These are phyloP conservation scores for Porites rus DNA, from an alignment of 92 coral and sea anemone genomes.

Conservation along the genomic window DNA sequence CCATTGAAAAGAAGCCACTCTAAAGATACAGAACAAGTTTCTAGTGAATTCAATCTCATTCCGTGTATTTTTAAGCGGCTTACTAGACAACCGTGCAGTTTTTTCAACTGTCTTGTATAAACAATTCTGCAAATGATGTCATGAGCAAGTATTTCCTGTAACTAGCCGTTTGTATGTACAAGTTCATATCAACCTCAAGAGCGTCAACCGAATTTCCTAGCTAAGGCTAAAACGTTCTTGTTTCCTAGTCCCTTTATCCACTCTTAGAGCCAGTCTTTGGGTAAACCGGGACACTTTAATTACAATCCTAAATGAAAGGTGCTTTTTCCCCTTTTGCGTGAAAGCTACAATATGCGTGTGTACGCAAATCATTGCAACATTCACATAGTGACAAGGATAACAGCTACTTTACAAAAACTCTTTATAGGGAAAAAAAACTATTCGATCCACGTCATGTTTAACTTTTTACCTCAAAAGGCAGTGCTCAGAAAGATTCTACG, in stretches of 20 bases:
- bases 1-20: no score
- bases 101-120: no score
- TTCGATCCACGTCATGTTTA: not conserved
- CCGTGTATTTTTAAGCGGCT: no score
- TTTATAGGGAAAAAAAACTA: not conserved
- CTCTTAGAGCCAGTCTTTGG: constrained; percentile 4
- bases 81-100: no score
- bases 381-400: constrained; percentile 11
- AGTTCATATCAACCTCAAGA: not conserved
- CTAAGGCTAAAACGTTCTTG: not conserved
- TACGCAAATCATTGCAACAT: not conserved
- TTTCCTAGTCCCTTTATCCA: not conserved
- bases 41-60: no score
- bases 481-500: not conserved
- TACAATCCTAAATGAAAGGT: not conserved
- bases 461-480: not conserved
- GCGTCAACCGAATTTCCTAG: not conserved
- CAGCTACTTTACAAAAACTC: not conserved
- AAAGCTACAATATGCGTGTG: constrained; percentile 21
- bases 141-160: no score
- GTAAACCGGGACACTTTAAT: not conserved
- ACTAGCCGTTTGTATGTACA: not conserved
- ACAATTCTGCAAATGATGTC: no score
- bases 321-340: not conserved
- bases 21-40: no score